Conservation (phyloP, 2,797 vertebrate species). For the Amblyopsis hoosieri region DNA sequence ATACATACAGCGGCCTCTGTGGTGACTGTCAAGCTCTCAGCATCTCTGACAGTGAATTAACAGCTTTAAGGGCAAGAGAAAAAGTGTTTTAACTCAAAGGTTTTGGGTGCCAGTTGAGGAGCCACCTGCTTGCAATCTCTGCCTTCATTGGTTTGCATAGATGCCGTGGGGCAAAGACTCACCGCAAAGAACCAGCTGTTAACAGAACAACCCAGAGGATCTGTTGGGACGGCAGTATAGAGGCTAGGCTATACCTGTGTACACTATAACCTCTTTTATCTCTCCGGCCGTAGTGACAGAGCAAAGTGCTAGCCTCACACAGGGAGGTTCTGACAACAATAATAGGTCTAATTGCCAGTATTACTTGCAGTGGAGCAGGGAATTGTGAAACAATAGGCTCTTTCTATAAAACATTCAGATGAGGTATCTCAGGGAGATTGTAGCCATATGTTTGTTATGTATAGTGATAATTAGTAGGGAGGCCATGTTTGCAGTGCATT, state of each 20-base stretch:
- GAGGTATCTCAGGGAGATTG: constrained; percentile 64
- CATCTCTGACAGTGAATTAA: constrained; percentile 9
- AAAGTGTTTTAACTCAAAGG: neutral
- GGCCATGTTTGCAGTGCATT: constrained; percentile 19
- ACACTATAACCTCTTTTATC: constrained; percentile 61
- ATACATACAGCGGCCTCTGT: neutral
- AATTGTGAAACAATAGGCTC: constrained; percentile 53
- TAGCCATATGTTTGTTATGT: constrained; percentile 57
- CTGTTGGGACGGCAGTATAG: constrained; percentile 1
- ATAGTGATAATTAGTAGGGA: constrained; percentile 17
- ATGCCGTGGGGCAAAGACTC: constrained; percentile 2
- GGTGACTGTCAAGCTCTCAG: neutral
- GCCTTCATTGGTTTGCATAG: constrained; percentile 7
- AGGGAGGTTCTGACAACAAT: constrained; percentile 55
- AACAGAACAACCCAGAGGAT: neutral
- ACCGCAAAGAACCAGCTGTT: constrained; percentile 10
- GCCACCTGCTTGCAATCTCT: constrained; percentile 28
- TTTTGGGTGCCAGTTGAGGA: neutral
- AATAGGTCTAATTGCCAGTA: constrained; percentile 58
- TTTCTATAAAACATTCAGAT: constrained; percentile 54
- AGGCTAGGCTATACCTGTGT: neutral
- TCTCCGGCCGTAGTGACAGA: constrained; percentile 62
- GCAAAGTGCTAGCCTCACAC: constrained; percentile 61
- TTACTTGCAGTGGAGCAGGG: constrained; percentile 46
- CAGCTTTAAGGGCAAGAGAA: neutral